Percentiles rank a stretch among this genome's conserved stretches.
Conservation (phyloP, 2,797 vertebrate genomes). For the Leucoraja ocellata region DNA sequence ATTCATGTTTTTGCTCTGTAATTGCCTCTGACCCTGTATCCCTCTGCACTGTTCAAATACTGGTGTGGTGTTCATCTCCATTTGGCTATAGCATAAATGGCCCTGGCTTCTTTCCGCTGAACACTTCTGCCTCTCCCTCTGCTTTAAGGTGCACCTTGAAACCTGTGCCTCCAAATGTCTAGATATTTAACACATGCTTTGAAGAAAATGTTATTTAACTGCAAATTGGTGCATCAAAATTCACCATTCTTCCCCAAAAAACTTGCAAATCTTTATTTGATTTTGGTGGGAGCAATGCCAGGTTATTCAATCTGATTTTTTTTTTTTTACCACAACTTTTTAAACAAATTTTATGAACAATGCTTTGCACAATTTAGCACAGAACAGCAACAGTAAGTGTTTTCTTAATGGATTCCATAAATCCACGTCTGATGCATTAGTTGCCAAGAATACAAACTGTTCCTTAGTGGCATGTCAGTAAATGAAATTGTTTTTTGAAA, state of each 20-base stretch:
- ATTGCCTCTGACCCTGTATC: too few relatives aligned
- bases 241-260: neutral
- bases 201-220: neutral
- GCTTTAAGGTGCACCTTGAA: neutral
- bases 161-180: neutral
- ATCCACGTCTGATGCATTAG: neutral
- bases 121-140: neutral
- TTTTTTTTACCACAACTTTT: neutral
- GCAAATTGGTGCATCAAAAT: neutral
- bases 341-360: neutral
- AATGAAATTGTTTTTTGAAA: neutral
- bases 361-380: neutral
- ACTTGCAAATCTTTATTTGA: neutral
- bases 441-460: neutral
- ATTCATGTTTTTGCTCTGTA: too few relatives aligned
- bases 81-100: too few relatives aligned
- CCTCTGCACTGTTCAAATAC: too few relatives aligned
- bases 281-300: neutral
- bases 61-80: too few relatives aligned
- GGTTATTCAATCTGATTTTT: too few relatives aligned
- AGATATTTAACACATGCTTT: too few relatives aligned
- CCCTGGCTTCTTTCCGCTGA: neutral
- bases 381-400: neutral
- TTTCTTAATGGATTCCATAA: neutral
- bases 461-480: neutral